Base-by-base conservation (phyloP, 2,113 vertebrate genomes). In the Semnornis frantzii region DNA sequence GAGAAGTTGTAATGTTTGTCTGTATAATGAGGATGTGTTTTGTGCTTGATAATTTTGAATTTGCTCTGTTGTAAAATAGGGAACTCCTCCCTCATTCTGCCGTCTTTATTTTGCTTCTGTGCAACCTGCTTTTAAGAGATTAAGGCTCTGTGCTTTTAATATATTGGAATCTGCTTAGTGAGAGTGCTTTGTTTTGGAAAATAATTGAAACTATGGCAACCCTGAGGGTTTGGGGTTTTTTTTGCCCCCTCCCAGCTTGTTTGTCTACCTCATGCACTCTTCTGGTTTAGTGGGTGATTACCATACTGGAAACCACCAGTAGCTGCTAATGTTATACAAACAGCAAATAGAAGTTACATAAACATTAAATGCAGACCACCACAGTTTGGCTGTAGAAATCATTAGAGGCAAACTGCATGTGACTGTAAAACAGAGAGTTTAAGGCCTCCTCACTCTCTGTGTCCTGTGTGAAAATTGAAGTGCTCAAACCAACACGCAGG, bases 61-160 rank as follows among this genome's bases (percentile, higher is more conserved):
- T 92, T 87, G 30, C 44, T 82, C 48, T 73, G 1, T 87, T 4
- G 1, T 79, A 42, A 87, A 89, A 70, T 70, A 28, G 4, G 8
- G 31, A 73, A 48, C 24, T 84, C 59, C 30, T 94, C 46, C 69
- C 48, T 86, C 66, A 55, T 71, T 84, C 62, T 73, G 12, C 66
- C 74, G 68, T 64, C 74, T 95, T 82, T 63, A 65, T 90, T 85
- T 96, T 91, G 73, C 59, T 70, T 94, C 73, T 75, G 12, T 91
- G 50, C 86, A 95, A 95, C 87, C 76, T 93, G 95, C 94, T 95
- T 90, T 94, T 94, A 90, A 94, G 88, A 93, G 93, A 94, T 95
- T 96, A 90, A 66, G 59, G 50, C 82, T 88, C 80, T 95, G 63
- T 90, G 85, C 64, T 88, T 92, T 94, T 90, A 94, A 83, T 95